Evolutionary conservation across 2,888 invertebrate species (phyloP).

Genomic region (Habroteleia sp.): DNA sequence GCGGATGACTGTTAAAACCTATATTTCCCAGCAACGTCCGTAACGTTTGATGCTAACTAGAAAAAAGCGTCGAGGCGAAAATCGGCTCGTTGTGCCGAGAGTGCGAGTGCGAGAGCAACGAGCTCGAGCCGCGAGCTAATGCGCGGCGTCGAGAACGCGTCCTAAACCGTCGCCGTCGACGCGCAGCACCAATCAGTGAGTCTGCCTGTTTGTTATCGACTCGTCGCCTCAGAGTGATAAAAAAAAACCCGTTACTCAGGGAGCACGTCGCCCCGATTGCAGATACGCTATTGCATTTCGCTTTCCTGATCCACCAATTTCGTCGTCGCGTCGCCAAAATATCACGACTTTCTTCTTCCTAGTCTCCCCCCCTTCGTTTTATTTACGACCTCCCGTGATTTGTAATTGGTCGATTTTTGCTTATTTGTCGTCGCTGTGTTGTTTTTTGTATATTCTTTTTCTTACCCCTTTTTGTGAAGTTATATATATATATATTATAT

Average conservation of each 20-base stretch:
- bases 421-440: too few relatives aligned
- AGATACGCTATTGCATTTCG: background rate
- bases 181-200: constrained; percentile 58
- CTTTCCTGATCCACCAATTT: background rate
- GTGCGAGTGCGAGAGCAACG: constrained; percentile 60
- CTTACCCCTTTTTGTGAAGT: too few relatives aligned
- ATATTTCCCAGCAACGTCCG: constrained; percentile 51
- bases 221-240: constrained; percentile 7
- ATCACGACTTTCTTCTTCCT: too few relatives aligned
- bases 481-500: too few relatives aligned
- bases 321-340: too few relatives aligned
- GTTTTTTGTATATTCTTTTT: too few relatives aligned
- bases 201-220: constrained; percentile 51
- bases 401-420: too few relatives aligned
- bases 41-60: constrained; percentile 62
- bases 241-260: background rate
- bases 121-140: constrained; percentile 45
- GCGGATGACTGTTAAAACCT: constrained; percentile 62
- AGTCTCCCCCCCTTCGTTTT: too few relatives aligned
- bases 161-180: constrained; percentile 47
- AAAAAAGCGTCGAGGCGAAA: constrained; percentile 54
- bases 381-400: too few relatives aligned
- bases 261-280: background rate
- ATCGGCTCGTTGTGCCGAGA: constrained; percentile 62
- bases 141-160: constrained; percentile 46